phyloP scores from a whole-genome alignment of 2,888 invertebrate genomes.

The Phorcus lineatus region DNA sequence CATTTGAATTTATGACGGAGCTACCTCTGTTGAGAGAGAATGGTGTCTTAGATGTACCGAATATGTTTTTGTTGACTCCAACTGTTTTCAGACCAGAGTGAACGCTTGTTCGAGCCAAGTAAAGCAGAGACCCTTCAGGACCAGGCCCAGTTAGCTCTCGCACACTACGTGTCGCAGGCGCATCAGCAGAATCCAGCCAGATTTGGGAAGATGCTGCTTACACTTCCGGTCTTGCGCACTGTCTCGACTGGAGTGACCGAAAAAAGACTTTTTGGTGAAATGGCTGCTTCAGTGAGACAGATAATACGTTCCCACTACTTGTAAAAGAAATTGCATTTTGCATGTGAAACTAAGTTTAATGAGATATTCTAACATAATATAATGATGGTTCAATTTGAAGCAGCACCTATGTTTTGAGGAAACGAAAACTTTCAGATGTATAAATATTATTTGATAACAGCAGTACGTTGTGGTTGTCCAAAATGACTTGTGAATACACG shows the following conservation, averaged over 20 bases:
- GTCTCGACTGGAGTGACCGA: slow-evolving; percentile 38
- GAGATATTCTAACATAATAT: too few relatives aligned
- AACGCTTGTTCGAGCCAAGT: slow-evolving; percentile 35
- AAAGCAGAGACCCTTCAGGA: slow-evolving; percentile 49
- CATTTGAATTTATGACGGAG: too few relatives aligned
- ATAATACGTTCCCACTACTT: slow-evolving; percentile 28
- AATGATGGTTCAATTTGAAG: too few relatives aligned
- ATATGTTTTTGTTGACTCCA: not conserved
- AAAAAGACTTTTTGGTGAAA: slow-evolving; percentile 33
- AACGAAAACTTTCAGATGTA: too few relatives aligned
- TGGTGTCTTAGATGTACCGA: too few relatives aligned
- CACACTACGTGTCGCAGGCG: slow-evolving; percentile 51
- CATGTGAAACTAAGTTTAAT: too few relatives aligned
- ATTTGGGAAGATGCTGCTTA: slow-evolving; percentile 51
- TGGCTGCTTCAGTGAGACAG: slow-evolving; percentile 22
- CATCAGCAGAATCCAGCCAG: slow-evolving; percentile 45
- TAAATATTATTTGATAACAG: too few relatives aligned
- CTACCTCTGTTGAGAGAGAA: too few relatives aligned
- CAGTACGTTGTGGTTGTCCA: too few relatives aligned
- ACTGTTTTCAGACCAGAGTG: slow-evolving; percentile 39
- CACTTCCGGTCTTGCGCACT: slow-evolving; percentile 41
- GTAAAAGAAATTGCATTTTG: not conserved
- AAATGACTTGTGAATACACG: too few relatives aligned
- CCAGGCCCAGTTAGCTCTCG: slow-evolving; percentile 54
- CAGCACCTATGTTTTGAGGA: too few relatives aligned